Evolutionary conservation across 2,113 vertebrate genomes (phyloP).

Genomic region (Hystrix brachyura): DNA sequence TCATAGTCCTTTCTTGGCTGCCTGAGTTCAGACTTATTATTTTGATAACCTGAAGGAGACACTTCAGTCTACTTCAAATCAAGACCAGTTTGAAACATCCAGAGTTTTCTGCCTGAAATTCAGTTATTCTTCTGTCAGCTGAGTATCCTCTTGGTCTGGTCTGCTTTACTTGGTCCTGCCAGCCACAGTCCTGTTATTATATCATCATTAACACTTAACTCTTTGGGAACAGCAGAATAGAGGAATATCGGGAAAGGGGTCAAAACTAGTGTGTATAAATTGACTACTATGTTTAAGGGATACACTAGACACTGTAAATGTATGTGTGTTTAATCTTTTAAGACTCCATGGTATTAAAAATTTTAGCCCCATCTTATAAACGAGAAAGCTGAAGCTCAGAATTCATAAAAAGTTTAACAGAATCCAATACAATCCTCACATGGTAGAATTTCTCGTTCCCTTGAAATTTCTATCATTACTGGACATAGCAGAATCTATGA

Average conservation of each 20-base stretch:
- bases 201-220: neutral
- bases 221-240: neutral
- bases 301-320: neutral
- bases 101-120: neutral
- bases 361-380: neutral
- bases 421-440: neutral
- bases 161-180: neutral
- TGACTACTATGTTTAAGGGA: neutral
- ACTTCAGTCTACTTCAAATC: neutral
- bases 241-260: neutral
- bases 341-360: neutral
- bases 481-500: neutral
- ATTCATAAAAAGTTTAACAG: constrained; percentile 3
- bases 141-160: neutral
- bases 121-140: neutral
- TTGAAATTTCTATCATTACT: neutral
- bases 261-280: neutral
- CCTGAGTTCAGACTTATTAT: neutral
- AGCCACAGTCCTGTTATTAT: neutral
- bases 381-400: neutral
- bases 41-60: neutral
- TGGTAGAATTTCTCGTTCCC: neutral
- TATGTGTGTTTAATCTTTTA: neutral
- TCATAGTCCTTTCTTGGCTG: neutral
- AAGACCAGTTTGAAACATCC: constrained; percentile 24